Base-by-base conservation (phyloP, 2,113 vertebrate species). In the Rynchops niger region DNA sequence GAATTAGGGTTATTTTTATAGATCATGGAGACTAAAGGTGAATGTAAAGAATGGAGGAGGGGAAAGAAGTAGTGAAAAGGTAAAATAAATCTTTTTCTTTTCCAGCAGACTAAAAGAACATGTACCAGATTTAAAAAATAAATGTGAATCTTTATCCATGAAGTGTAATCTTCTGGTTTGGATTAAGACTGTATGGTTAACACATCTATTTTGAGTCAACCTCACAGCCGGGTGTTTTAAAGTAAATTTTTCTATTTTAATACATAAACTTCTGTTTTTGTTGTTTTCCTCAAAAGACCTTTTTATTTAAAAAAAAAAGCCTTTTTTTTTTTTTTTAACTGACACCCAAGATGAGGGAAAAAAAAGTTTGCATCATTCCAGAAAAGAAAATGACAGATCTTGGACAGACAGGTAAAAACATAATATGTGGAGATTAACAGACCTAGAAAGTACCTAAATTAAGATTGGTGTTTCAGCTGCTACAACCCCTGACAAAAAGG, bases 1-100 rank as follows among this genome's bases (percentile, higher is more conserved):
- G 93, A 93, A 94, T 88, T 77, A 86, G 40, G 34, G 84, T 66
- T 84, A 82, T 94, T 97, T 96, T 82, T 88, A 84, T 30, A 80
- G 71, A 70, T 88, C 34, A 11, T 15, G 55, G 58, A 86, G 69
- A 86, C 82, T 82, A 63, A 80, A 93, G 67, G 82, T 70, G 63
- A 94, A 90, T 30, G 45, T 52, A 85, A 95, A 84, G 87, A 95
- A 58, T 13, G 45, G 47, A 13, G 52, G 47, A 84, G 19, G 23
- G 22, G 15, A 80, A 67, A 56, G 43, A 85, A 70, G 22, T 32
- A 49, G 29, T 45, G 61, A 63, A 91, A 85, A 56, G 17, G 29
- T 86, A 88, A 88, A 95, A 84, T 58, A 86, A 93, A 73, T 70
- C 29, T 19, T 16, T 50, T 63, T 72, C 43, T 36, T 55, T 16